These are phyloP conservation scores for Clarias gariepinus DNA, from an alignment of 2,113 vertebrate genomes.

Conservation along the genomic window DNA sequence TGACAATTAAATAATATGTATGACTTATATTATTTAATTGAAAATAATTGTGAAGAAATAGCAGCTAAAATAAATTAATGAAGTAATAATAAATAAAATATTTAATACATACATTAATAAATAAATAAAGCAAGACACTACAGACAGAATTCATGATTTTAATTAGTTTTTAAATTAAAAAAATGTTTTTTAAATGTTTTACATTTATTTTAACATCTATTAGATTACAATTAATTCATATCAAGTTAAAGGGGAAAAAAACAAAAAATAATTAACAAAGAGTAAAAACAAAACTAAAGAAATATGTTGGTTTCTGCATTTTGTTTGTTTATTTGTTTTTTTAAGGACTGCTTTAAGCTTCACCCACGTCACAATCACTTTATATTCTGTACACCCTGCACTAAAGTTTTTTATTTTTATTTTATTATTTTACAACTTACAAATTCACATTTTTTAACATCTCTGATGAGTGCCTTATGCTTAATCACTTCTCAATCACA, in stretches of 20 bases:
- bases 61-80: neutral
- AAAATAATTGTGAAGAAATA: no score
- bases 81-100: neutral
- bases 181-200: no score
- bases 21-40: no score
- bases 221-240: neutral
- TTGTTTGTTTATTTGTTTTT: neutral
- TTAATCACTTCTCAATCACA: neutral
- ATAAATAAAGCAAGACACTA: neutral
- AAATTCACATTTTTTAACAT: neutral
- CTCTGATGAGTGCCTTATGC: neutral
- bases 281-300: neutral
- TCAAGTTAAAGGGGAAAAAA: neutral
- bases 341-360: neutral
- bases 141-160: no score
- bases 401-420: no score
- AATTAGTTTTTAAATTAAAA: no score
- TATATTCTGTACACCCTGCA: no score
- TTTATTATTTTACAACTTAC: no score
- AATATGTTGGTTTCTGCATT: neutral
- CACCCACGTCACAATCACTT: neutral
- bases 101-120: no score
- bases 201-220: no score
- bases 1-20: neutral
- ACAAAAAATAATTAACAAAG: neutral